Evolutionary conservation across 2,888 invertebrate species (phyloP).

Genomic region (Amblyjoppa proteus): DNA sequence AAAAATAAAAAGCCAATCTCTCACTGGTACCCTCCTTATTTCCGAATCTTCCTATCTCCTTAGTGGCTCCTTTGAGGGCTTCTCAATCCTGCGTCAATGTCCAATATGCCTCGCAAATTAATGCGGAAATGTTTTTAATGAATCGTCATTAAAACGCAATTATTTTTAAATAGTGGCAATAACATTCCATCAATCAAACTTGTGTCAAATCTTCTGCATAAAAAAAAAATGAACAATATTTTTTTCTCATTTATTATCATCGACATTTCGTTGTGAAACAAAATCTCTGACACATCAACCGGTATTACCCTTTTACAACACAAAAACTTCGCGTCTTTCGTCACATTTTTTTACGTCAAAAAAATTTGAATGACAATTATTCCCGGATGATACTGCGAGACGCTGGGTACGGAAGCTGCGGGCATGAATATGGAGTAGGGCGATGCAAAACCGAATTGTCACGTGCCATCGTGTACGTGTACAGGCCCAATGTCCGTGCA

Average conservation of each 20-base stretch:
- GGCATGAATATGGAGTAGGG: constrained; percentile 56
- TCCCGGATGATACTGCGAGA: background rate
- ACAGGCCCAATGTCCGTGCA: background rate
- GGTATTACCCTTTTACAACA: no score
- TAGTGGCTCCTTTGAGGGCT: background rate
- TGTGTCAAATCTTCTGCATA: background rate
- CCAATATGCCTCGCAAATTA: background rate
- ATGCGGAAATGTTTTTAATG: background rate
- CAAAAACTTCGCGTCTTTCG: background rate
- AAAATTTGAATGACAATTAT: background rate
- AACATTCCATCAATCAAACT: background rate
- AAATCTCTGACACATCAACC: background rate
- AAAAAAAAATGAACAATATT: background rate
- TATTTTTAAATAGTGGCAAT: background rate
- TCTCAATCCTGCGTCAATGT: background rate
- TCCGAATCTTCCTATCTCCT: constrained; percentile 25
- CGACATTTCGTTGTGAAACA: background rate
- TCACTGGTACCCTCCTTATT: constrained; percentile 13
- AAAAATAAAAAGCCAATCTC: constrained; percentile 26
- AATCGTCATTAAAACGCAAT: background rate
- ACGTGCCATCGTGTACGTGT: background rate
- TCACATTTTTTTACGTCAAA: background rate
- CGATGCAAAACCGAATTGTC: constrained; percentile 49
- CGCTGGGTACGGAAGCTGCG: background rate
- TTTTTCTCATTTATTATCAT: background rate